Conservation (phyloP, 2,888 invertebrate genomes). For the Cantharis flavilabris region DNA sequence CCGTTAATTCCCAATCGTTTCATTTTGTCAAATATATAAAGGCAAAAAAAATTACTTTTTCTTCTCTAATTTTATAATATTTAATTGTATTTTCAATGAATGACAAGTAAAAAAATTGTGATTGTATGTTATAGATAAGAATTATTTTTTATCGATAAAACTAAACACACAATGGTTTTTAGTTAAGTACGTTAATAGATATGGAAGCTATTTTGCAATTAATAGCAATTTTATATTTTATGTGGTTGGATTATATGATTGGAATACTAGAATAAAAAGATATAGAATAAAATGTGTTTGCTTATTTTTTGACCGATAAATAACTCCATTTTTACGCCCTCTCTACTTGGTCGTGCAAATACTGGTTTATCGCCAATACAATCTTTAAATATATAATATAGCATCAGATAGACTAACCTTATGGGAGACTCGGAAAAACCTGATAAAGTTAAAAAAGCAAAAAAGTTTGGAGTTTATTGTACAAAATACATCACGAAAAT, state of each 20-base stretch:
- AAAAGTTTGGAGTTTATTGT: too few relatives aligned
- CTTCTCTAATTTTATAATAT: background rate
- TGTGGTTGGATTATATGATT: background rate
- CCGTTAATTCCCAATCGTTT: conserved; percentile 23
- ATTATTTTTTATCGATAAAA: conserved; percentile 15
- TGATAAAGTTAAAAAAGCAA: too few relatives aligned
- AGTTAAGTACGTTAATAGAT: conserved; percentile 8
- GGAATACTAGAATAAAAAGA: background rate
- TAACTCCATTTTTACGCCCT: too few relatives aligned
- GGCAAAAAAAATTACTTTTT: background rate
- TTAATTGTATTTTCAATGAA: background rate
- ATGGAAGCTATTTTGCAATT: conserved; percentile 10
- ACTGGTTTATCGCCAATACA: background rate
- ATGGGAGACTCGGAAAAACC: too few relatives aligned
- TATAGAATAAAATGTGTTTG: too few relatives aligned
- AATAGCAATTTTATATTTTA: conserved; percentile 2
- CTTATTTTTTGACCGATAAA: too few relatives aligned
- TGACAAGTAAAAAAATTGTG: conserved; percentile 1
- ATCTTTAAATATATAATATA: too few relatives aligned
- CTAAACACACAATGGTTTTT: conserved; percentile 6
- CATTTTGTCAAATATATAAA: conserved; percentile 2
- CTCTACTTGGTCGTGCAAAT: background rate
- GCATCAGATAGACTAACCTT: too few relatives aligned
- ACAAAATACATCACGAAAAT: too few relatives aligned
- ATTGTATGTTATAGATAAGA: conserved; percentile 5